phyloP scores from a whole-genome alignment of 2,113 vertebrate species.

The Eulacestoma nigropectus region DNA sequence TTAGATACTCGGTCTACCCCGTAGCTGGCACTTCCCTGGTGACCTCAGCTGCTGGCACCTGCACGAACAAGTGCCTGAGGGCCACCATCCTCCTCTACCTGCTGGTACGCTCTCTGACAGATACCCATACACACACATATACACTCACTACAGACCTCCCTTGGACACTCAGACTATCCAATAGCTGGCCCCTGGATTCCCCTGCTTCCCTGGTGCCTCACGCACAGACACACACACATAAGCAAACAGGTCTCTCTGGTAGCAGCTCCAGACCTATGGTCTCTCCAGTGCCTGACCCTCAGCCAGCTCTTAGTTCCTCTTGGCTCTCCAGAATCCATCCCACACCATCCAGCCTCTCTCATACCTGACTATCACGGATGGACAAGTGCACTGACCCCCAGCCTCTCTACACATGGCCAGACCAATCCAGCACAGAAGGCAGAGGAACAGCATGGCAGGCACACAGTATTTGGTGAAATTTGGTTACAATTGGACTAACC shows the following conservation, averaged over 20 bases:
- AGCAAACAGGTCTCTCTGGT: not conserved
- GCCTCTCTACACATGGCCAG: not conserved
- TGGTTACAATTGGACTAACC: not conserved
- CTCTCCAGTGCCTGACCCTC: not conserved
- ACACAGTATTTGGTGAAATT: not conserved
- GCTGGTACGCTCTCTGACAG: not conserved
- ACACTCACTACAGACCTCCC: not conserved
- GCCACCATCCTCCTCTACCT: not conserved
- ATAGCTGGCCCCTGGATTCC: not conserved
- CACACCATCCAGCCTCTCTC: not conserved
- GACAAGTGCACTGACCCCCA: not conserved
- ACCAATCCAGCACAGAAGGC: not conserved
- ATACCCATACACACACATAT: not conserved
- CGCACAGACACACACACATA: not conserved
- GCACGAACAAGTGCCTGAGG: not conserved
- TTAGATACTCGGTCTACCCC: not conserved
- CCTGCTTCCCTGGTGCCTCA: not conserved
- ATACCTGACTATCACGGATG: accelerated
- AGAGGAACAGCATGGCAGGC: not conserved
- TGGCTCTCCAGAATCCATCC: not conserved
- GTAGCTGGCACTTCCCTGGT: not conserved
- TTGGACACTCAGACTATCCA: not conserved
- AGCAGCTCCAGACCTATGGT: not conserved
- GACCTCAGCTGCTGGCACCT: not conserved
- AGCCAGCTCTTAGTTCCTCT: not conserved